These are phyloP conservation scores for Botrylloides violaceus DNA, from an alignment of 23 tunicate species.

Conservation along the genomic window DNA sequence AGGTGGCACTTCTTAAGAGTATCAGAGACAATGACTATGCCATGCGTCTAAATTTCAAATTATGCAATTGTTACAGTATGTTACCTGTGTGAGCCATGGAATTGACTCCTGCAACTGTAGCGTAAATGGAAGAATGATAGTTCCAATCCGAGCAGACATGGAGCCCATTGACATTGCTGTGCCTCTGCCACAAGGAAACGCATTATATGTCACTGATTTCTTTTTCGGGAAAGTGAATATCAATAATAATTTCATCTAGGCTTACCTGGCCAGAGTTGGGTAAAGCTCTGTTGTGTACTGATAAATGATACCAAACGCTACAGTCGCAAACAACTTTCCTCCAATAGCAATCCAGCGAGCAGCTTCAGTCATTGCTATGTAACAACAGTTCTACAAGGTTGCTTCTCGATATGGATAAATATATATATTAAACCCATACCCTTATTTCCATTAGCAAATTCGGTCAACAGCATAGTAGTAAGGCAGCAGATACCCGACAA, in stretches of 20 bases:
- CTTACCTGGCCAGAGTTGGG: constrained; percentile 66
- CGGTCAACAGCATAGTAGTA: constrained; percentile 29
- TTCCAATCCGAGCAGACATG: constrained; percentile 57
- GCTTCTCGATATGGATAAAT: too few species aligned
- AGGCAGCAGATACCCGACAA: constrained; percentile 29
- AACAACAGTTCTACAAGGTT: too few species aligned
- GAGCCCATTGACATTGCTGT: constrained; percentile 59
- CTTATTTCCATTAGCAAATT: constrained; percentile 32
- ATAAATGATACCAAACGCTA: constrained; percentile 41
- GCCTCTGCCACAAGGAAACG: constrained; percentile 12
- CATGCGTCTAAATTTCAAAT: too few species aligned
- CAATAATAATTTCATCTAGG: neutral
- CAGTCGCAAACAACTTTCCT: constrained; percentile 57
- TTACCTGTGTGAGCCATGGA: constrained; percentile 75
- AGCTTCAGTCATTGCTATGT: constrained; percentile 16
- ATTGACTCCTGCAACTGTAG: constrained; percentile 33
- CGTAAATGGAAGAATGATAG: constrained; percentile 43
- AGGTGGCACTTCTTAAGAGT: too few species aligned
- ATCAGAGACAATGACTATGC: too few species aligned
- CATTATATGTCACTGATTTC: neutral
- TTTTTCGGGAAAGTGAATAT: neutral
- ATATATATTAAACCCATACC: too few species aligned
- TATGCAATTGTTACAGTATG: too few species aligned
- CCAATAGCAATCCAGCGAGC: constrained; percentile 24
- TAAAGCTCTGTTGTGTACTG: constrained; percentile 53